phyloP scores from a whole-genome alignment of 2,888 invertebrate genomes.

The Mimas tiliae region DNA sequence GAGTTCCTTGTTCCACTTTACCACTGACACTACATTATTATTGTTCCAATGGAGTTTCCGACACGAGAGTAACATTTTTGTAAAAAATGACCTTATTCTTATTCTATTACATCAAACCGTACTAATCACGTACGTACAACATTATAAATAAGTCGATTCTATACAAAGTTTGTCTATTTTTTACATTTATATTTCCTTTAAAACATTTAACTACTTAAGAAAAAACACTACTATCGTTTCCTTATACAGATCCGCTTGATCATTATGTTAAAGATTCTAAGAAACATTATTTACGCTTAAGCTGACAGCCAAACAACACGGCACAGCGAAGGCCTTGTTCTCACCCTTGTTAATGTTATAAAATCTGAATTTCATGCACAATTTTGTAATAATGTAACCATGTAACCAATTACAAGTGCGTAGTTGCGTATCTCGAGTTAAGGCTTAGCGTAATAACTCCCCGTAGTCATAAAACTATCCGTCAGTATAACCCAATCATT shows the following conservation, averaged over 20 bases:
- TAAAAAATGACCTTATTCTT: conserved; percentile 54
- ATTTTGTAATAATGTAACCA: conserved; percentile 14
- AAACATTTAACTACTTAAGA: not conserved
- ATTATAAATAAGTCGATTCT: conserved; percentile 8
- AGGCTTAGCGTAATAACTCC: conserved; percentile 44
- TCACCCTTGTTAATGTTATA: conserved; percentile 5
- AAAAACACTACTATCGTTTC: conserved; percentile 5
- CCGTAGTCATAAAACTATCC: conserved; percentile 44
- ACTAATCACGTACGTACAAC: not conserved
- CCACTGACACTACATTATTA: conserved; percentile 82
- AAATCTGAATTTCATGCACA: conserved; percentile 18
- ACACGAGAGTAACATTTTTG: conserved; percentile 53
- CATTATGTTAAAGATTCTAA: conserved; percentile 7
- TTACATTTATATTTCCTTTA: conserved; percentile 9
- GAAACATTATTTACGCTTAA: conserved; percentile 18
- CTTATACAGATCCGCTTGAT: conserved; percentile 17
- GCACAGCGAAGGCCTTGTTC: not conserved
- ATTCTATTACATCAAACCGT: conserved; percentile 2
- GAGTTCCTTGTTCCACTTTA: conserved; percentile 85
- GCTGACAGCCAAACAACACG: not conserved
- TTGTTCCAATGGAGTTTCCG: conserved; percentile 78
- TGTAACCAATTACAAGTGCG: conserved; percentile 32
- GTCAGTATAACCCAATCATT: conserved; percentile 46
- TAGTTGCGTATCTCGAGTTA: conserved; percentile 41
- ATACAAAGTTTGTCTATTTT: conserved; percentile 13